These are phyloP conservation scores for Gymnopithys bicolor DNA, from an alignment of 2,797 vertebrate genomes.

Conservation along the genomic window DNA sequence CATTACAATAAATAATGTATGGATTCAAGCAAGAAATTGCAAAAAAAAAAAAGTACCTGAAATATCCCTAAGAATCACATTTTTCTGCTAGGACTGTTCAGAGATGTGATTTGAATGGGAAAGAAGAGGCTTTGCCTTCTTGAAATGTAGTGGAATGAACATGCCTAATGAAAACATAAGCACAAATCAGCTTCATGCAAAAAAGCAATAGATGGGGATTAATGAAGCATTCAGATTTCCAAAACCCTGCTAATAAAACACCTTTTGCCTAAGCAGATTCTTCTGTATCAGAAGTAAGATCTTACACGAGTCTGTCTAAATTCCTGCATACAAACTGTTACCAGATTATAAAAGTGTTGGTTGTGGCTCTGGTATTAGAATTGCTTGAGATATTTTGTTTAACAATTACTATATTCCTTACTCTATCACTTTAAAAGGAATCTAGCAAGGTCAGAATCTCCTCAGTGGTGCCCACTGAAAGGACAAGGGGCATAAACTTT, in stretches of 20 bases:
- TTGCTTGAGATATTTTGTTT: not conserved
- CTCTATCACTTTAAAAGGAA: not conserved
- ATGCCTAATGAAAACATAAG: not conserved
- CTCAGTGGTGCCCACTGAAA: not conserved
- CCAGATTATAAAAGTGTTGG: not conserved
- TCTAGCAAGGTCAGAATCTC: not conserved
- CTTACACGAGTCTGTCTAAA: not conserved
- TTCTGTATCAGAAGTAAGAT: not conserved
- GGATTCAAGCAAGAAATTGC: not conserved
- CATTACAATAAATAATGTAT: not conserved
- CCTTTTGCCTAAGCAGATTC: not conserved
- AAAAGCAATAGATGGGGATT: not conserved
- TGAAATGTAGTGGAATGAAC: not conserved
- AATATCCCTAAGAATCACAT: not conserved
- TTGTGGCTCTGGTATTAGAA: not conserved
- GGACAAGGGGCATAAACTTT: not conserved
- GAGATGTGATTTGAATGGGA: not conserved
- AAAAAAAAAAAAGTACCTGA: not conserved
- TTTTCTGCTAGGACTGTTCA: not conserved
- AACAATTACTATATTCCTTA: not conserved
- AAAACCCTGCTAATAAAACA: not conserved
- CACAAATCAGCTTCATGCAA: not conserved
- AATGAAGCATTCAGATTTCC: not conserved
- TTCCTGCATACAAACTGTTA: not conserved
- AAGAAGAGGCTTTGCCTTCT: not conserved